Conservation (phyloP, 2,113 vertebrate species). For the Calyptommatus sinebrachiatus region DNA sequence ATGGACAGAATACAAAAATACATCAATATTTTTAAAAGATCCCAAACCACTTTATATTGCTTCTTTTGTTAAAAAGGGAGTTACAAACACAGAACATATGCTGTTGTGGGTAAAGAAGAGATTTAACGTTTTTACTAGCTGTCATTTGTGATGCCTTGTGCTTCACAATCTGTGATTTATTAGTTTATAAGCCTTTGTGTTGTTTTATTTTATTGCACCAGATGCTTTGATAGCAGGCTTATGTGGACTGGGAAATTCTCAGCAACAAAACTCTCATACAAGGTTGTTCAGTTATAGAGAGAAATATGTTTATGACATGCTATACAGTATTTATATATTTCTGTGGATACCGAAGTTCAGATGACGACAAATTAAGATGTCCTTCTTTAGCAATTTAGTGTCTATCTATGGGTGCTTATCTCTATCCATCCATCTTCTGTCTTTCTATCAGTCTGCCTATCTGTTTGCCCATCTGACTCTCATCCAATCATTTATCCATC, state of each 20-base stretch:
- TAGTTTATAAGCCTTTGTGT: slow-evolving; percentile 27
- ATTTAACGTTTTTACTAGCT: slow-evolving; percentile 57
- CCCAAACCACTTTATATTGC: slow-evolving; percentile 59
- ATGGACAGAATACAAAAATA: slow-evolving; percentile 44
- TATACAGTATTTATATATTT: background rate
- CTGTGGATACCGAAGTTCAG: background rate
- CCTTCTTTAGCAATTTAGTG: background rate
- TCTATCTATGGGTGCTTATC: background rate
- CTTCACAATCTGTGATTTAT: slow-evolving; percentile 49
- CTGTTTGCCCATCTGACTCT: too few species aligned
- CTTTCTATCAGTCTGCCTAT: too few species aligned
- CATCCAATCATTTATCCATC: too few species aligned
- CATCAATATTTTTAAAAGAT: slow-evolving; percentile 55
- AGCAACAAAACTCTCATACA: slow-evolving; percentile 49
- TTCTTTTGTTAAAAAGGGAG: slow-evolving; percentile 48
- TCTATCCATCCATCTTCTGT: too few species aligned
- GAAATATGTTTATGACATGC: background rate
- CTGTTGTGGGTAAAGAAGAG: slow-evolving; percentile 36
- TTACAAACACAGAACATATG: slow-evolving; percentile 55
- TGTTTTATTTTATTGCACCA: slow-evolving; percentile 37
- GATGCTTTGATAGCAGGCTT: slow-evolving; percentile 43
- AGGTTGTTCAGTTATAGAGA: background rate
- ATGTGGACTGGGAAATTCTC: slow-evolving; percentile 36
- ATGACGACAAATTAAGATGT: background rate
- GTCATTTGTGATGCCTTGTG: slow-evolving; percentile 44